Evolutionary conservation across 2,113 vertebrate species (phyloP).

Genomic region (Muscicapa adusta): DNA sequence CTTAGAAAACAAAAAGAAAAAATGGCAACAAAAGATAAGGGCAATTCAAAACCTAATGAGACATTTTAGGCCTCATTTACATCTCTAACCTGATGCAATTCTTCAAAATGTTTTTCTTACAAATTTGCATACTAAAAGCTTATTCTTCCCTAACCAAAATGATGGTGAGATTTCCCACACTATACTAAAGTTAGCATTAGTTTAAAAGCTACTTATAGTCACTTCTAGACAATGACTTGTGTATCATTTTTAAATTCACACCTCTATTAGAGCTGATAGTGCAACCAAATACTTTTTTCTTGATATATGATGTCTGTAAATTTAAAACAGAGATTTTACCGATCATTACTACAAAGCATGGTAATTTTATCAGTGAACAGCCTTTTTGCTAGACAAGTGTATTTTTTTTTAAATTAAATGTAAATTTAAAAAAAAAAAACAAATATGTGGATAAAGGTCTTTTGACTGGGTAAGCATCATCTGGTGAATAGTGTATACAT

Average conservation of each 20-base stretch:
- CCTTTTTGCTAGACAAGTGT: background rate
- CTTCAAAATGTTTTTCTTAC: conserved; percentile 71
- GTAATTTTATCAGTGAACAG: background rate
- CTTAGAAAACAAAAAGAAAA: conserved; percentile 67
- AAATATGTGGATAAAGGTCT: background rate
- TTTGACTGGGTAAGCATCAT: background rate
- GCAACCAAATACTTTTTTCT: background rate
- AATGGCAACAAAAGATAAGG: conserved; percentile 56
- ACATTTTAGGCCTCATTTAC: conserved; percentile 81
- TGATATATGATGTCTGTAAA: background rate
- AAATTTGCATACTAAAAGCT: conserved; percentile 80
- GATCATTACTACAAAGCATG: background rate
- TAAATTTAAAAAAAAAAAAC: background rate
- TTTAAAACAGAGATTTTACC: background rate
- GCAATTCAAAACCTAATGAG: conserved; percentile 81
- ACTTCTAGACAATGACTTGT: conserved; percentile 25
- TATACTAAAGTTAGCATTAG: conserved; percentile 57
- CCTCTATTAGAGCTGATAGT: background rate
- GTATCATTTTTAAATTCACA: conserved; percentile 49
- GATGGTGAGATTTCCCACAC: conserved; percentile 72
- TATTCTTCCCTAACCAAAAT: conserved; percentile 73
- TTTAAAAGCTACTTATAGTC: conserved; percentile 53
- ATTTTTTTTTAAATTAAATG: background rate
- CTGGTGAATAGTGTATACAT: background rate
- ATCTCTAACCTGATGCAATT: conserved; percentile 77